Percentiles rank a stretch among this genome's conserved stretches.
phyloP scores from a whole-genome alignment of 2,113 vertebrate genomes.

The Hyla sarda region DNA sequence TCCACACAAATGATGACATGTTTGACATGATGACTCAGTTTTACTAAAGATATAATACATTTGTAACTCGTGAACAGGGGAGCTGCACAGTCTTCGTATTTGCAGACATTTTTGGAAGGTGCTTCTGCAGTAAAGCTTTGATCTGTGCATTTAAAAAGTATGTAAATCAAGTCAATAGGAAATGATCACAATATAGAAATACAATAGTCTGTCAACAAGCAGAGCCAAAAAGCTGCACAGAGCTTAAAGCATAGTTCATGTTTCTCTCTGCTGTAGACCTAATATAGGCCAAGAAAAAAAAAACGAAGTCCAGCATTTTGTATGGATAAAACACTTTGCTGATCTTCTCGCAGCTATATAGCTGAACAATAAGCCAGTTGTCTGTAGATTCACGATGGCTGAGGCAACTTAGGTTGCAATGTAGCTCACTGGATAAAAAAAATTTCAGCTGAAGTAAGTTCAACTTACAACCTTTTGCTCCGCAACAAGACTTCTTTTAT shows the following conservation, averaged over 20 bases:
- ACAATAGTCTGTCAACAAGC: not conserved
- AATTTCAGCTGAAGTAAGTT: conserved; percentile 42
- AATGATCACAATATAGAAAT: not conserved
- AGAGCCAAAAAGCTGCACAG: conserved; percentile 53
- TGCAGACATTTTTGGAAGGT: conserved; percentile 25
- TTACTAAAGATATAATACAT: not conserved
- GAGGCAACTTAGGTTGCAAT: conserved; percentile 9
- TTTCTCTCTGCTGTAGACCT: conserved; percentile 63
- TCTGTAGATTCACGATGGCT: not conserved
- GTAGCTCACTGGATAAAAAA: not conserved
- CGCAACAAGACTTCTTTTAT: conserved; percentile 70
- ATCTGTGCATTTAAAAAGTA: conserved; percentile 1
- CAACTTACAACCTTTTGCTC: conserved; percentile 77
- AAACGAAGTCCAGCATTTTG: conserved; percentile 43
- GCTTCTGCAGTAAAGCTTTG: conserved; percentile 44
- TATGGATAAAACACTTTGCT: not conserved
- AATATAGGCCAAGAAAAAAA: conserved; percentile 69
- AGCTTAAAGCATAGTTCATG: conserved; percentile 66
- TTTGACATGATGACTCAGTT: no score
- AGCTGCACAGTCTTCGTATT: conserved; percentile 19
- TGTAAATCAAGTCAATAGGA: conserved; percentile 15
- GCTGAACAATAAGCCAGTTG: conserved; percentile 54
- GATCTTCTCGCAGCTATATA: conserved; percentile 12
- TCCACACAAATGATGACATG: not conserved
- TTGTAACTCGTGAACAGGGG: not conserved